Percentiles rank a stretch among this genome's conserved stretches.
These are phyloP conservation scores for Enteromius argenteus DNA, from an alignment of 2,797 vertebrate genomes.

Conservation along the genomic window DNA sequence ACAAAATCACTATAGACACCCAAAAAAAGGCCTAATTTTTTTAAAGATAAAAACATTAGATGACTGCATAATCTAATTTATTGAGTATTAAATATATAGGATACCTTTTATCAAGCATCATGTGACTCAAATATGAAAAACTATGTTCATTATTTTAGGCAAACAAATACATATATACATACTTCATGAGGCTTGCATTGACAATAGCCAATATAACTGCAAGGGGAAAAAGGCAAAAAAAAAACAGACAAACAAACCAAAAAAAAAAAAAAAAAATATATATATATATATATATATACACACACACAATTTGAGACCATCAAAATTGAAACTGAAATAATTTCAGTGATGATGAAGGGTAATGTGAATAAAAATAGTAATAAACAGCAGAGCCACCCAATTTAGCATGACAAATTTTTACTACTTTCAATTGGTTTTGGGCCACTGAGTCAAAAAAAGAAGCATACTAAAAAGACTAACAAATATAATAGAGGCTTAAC, in stretches of 20 bases:
- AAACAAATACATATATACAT: neutral
- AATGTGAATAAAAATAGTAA: too few relatives aligned
- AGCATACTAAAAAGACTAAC: neutral
- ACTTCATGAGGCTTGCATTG: neutral
- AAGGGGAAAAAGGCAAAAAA: too few relatives aligned
- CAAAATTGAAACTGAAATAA: neutral
- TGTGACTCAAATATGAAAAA: neutral
- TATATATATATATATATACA: too few relatives aligned
- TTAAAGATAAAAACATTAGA: neutral
- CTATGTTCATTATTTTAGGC: neutral
- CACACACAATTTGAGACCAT: neutral
- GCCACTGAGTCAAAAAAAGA: neutral
- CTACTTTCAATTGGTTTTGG: neutral
- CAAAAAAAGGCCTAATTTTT: neutral
- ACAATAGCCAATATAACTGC: neutral
- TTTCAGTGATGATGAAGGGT: neutral
- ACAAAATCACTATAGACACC: neutral
- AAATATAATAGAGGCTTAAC: neutral
- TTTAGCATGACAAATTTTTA: neutral
- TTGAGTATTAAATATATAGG: neutral
- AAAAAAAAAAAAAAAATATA: too few relatives aligned
- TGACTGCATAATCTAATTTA: neutral
- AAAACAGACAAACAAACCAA: neutral
- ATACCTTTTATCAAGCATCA: neutral
- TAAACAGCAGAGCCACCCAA: neutral